phyloP scores from a whole-genome alignment of 2,888 invertebrate species.

The Disparrhopalites patrizii region DNA sequence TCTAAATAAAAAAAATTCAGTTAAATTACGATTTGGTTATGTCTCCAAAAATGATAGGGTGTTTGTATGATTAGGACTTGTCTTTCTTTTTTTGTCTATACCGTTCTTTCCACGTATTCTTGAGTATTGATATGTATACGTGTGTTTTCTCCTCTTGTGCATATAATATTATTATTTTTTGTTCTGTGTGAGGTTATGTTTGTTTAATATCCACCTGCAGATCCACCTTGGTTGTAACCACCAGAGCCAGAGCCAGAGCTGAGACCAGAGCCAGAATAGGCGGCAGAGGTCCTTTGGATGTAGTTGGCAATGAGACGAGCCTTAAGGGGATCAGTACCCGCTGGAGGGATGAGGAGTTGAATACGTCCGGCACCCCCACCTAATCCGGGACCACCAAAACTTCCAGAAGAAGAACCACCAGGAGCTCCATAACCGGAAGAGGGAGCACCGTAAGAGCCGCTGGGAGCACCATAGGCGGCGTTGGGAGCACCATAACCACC shows the following conservation, averaged over 20 bases:
- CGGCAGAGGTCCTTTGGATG: conserved; percentile 17
- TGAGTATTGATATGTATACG: too few species aligned
- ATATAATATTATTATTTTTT: too few species aligned
- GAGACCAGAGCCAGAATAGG: background rate
- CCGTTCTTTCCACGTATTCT: too few species aligned
- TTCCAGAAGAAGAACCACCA: background rate
- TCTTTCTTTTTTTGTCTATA: too few species aligned
- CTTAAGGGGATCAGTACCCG: conserved; percentile 33
- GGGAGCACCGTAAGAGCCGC: conserved; percentile 7
- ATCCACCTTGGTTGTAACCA: background rate
- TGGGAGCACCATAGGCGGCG: conserved; percentile 10
- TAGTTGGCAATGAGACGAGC: conserved; percentile 26
- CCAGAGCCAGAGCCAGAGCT: background rate
- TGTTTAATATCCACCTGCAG: background rate
- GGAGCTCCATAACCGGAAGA: background rate
- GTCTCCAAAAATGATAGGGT: too few species aligned
- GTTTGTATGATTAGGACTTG: too few species aligned
- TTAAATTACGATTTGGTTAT: too few species aligned
- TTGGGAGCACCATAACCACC: conserved; percentile 8
- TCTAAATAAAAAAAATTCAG: too few species aligned
- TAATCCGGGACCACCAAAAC: background rate
- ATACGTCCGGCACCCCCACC: conserved; percentile 18
- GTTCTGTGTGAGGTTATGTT: too few species aligned
- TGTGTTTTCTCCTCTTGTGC: too few species aligned
- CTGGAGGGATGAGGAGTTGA: conserved; percentile 28